Evolutionary conservation across 1,140 invertebrate genomes (phyloP).

Genomic region (Heliothis virescens): DNA sequence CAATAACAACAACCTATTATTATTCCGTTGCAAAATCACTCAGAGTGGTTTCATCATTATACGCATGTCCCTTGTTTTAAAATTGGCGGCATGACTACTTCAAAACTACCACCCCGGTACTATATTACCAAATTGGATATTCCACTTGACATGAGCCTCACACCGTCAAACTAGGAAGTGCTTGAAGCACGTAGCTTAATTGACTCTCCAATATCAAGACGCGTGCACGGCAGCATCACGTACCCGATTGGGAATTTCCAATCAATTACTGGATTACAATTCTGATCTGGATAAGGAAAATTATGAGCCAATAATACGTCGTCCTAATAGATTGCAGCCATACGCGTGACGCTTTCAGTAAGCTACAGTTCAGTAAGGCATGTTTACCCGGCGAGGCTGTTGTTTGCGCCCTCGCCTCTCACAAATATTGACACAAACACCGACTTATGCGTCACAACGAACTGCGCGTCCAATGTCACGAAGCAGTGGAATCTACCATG

Average conservation of each 20-base stretch:
- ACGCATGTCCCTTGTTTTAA: too few relatives aligned
- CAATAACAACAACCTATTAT: too few relatives aligned
- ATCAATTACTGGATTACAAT: slow-evolving; percentile 16
- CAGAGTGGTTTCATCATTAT: too few relatives aligned
- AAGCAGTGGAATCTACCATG: neutral
- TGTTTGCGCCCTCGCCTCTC: slow-evolving; percentile 58
- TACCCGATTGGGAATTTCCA: slow-evolving; percentile 3
- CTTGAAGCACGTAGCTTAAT: slow-evolving; percentile 15
- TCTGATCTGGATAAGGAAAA: neutral
- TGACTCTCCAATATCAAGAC: slow-evolving; percentile 31
- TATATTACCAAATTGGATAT: slow-evolving; percentile 16
- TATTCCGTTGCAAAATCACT: too few relatives aligned
- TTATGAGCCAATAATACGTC: slow-evolving; percentile 4
- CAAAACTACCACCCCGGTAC: neutral
- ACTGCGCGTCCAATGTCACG: slow-evolving; percentile 46
- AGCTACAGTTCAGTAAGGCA: slow-evolving; percentile 44
- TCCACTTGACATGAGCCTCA: slow-evolving; percentile 14
- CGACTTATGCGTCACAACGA: slow-evolving; percentile 58
- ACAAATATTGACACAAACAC: slow-evolving; percentile 67
- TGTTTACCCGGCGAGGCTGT: slow-evolving; percentile 59
- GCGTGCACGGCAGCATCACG: neutral
- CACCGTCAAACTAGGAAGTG: slow-evolving; percentile 31
- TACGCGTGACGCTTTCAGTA: slow-evolving; percentile 31
- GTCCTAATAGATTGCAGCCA: slow-evolving; percentile 61
- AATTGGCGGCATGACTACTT: neutral